Percentiles rank a stretch among this genome's conserved stretches.
Evolutionary conservation across 2,113 vertebrate genomes (phyloP).

Genomic region (Muntiacus reevesi): DNA sequence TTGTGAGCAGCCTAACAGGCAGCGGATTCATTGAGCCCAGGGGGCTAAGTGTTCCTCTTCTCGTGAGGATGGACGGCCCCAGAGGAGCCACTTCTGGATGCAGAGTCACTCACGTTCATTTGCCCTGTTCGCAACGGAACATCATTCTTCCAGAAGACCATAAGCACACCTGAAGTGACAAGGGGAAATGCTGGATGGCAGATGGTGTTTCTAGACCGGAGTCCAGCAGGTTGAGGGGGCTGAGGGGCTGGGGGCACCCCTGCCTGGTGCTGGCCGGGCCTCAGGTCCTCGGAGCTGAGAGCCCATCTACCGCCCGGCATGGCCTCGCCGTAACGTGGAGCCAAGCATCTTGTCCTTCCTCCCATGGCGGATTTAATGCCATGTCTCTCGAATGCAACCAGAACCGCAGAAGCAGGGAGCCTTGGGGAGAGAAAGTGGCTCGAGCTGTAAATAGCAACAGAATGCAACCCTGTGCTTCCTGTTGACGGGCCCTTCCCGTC

Average conservation of each 20-base stretch:
- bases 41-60: background rate
- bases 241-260: background rate
- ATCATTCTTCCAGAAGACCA: background rate
- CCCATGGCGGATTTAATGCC: background rate
- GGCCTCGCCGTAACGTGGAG: background rate
- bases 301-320: background rate
- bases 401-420: background rate
- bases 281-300: background rate
- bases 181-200: background rate
- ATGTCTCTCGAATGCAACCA: background rate
- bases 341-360: background rate
- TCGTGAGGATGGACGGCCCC: background rate
- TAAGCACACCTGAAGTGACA: background rate
- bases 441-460: background rate
- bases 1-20: constrained; percentile 9
- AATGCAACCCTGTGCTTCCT: background rate
- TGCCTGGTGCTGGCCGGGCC: background rate
- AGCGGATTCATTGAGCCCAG: background rate
- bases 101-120: background rate
- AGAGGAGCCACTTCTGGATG: background rate
- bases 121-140: background rate
- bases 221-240: background rate
- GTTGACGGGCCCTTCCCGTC: background rate
- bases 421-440: background rate
- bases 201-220: background rate